A percentile compares a stretch with the other conserved stretches of the same genome.
phyloP scores from a whole-genome alignment of 2,113 vertebrate genomes.

The Falcunculus frontatus region DNA sequence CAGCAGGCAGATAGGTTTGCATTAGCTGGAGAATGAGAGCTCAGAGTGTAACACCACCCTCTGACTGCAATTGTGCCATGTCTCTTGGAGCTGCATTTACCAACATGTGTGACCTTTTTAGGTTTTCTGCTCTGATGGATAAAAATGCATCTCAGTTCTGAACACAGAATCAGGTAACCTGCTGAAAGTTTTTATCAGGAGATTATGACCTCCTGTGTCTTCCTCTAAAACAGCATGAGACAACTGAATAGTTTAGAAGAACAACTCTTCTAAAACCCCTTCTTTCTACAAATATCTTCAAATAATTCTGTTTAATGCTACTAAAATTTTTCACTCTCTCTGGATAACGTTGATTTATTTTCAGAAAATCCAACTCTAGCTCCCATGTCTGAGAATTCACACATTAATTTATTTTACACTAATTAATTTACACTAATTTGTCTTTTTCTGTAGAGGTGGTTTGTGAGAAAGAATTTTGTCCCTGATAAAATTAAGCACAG shows the following conservation, averaged over 20 bases:
- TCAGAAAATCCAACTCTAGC: background rate
- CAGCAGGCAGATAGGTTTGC: background rate
- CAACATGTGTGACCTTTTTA: background rate
- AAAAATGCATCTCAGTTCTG: background rate
- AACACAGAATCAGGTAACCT: background rate
- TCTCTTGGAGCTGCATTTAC: background rate
- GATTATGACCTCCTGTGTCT: background rate
- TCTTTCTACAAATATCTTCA: background rate
- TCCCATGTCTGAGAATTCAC: background rate
- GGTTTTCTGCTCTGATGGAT: background rate
- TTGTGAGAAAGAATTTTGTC: background rate
- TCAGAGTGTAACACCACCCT: background rate
- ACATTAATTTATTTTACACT: background rate
- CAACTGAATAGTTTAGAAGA: background rate
- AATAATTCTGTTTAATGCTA: background rate
- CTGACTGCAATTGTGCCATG: background rate
- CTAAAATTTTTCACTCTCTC: background rate
- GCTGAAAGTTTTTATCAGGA: background rate
- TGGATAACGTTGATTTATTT: background rate
- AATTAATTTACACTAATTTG: background rate
- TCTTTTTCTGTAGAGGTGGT: background rate
- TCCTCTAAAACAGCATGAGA: background rate
- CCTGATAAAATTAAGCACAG: background rate
- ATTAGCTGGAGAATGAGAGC: background rate
- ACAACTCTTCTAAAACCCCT: background rate